Evolutionary conservation across 2,797 vertebrate genomes (phyloP), one percentile per base, ranked within the genome.

Genomic region (Bothrops alternatus): DNA sequence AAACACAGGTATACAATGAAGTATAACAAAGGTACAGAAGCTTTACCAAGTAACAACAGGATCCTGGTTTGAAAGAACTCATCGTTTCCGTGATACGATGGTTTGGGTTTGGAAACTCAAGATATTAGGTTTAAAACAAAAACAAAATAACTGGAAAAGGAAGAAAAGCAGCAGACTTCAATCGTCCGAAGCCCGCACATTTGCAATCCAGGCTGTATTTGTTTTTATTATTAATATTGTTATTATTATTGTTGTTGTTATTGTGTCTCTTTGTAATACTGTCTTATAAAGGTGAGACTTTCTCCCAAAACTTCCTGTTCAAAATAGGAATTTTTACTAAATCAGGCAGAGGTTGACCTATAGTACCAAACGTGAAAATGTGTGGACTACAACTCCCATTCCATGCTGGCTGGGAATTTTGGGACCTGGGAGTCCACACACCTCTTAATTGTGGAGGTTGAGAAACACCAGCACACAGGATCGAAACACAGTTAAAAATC

Each of bases 1-100:
- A 99, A 99, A 99, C 99, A 99, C 99, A 99, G 99, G 99, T 99
- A 99, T 99, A 99, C 99, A 99, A 99, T 99, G 99, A 99, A 99
- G 99, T 99, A 99, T 99, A 99, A 99, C 99, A 99, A 99, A 99
- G 99, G 99, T 99, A 99, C 98, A 99, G 99, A 99, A 99, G 99
- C 99, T 99, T 99, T 98, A 98, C 98, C 98, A 98, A 98, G 98
- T 98, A 99, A 98, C 97, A 98, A 97, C 96, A 96, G 96, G 96
- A 96, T 97, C 98, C 97, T 98, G 98, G 98, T 97, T 98, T 98
- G 97, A 97, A 98, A 98, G 98, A 99, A 98, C 14, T 98, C 98
- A 98, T 98, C 98, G 98, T 98, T 98, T 97, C 97, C 97, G 97
- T 98, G 18, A 88, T 56, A 26, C 86, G n/a, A 32, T 32, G 32